Evolutionary conservation across 2,888 invertebrate species (phyloP).

Genomic region (Galerucella nymphaeae): DNA sequence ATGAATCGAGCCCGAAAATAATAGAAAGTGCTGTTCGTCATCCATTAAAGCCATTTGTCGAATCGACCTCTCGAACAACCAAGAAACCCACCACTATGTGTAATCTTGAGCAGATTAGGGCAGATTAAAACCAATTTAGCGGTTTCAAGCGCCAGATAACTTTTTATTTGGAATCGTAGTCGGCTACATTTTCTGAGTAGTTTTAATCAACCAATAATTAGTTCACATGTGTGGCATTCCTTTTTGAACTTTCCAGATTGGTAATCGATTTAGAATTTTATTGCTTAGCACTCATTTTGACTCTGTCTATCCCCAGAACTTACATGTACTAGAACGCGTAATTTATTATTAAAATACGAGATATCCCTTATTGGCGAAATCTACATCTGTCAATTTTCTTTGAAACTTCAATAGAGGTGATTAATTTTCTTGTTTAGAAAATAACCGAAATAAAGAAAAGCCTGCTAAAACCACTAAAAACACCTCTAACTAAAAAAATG

Average conservation of each 20-base stretch:
- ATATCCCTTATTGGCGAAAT: not conserved
- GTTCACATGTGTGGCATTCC: slow-evolving; percentile 38
- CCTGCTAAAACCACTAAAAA: no score
- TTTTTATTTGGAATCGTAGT: slow-evolving; percentile 32
- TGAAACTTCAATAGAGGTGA: no score
- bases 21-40: slow-evolving; percentile 29
- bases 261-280: slow-evolving; percentile 25
- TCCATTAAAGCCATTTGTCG: slow-evolving; percentile 30
- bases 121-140: slow-evolving; percentile 39
- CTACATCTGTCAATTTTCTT: no score
- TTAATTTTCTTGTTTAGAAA: no score
- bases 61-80: slow-evolving; percentile 29
- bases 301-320: not conserved
- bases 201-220: slow-evolving; percentile 45
- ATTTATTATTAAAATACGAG: not conserved
- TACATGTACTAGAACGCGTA: not conserved
- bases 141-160: slow-evolving; percentile 30
- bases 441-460: no score
- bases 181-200: slow-evolving; percentile 26
- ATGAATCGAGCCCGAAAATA: slow-evolving; percentile 19
- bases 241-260: slow-evolving; percentile 18
- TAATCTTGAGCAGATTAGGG: slow-evolving; percentile 33
- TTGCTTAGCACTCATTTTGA: not conserved
- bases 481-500: no score
- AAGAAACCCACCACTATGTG: slow-evolving; percentile 23